Percentiles rank a stretch among this genome's conserved stretches.
These are phyloP conservation scores for Dilophus febrilis DNA, from an alignment of 2,888 invertebrate genomes.

Conservation along the genomic window DNA sequence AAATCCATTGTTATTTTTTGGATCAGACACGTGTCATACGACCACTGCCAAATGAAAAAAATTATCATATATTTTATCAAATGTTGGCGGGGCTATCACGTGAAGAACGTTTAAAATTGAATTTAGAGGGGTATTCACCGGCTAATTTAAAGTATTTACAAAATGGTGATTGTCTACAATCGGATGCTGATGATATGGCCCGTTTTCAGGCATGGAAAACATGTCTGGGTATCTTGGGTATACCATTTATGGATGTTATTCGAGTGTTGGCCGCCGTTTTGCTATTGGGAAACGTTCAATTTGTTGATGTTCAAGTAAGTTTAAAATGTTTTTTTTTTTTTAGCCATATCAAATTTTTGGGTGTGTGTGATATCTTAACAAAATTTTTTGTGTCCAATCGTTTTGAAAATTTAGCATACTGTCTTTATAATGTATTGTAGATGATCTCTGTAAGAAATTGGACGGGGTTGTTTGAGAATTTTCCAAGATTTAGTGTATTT, in stretches of 20 bases:
- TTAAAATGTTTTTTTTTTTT: not conserved
- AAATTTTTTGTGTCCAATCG: too few relatives aligned
- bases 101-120: conserved; percentile 73
- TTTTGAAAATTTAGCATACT: too few relatives aligned
- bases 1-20: conserved; percentile 90
- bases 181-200: conserved; percentile 52
- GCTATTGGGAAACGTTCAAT: conserved; percentile 81
- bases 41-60: conserved; percentile 73
- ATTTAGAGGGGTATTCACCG: conserved; percentile 70
- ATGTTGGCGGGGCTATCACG: conserved; percentile 75
- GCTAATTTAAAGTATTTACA: conserved; percentile 69
- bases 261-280: conserved; percentile 80
- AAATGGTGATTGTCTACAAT: conserved; percentile 52
- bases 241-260: conserved; percentile 86
- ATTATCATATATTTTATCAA: conserved; percentile 95
- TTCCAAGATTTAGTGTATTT: too few relatives aligned
- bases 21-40: conserved; percentile 85
- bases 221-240: conserved; percentile 75
- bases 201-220: conserved; percentile 87
- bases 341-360: too few relatives aligned
- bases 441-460: too few relatives aligned
- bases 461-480: too few relatives aligned
- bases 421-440: too few relatives aligned
- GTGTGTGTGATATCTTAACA: too few relatives aligned
- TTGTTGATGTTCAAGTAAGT: conserved; percentile 52